Conservation (phyloP, 2,797 vertebrate genomes). For the Myotis myotis region DNA sequence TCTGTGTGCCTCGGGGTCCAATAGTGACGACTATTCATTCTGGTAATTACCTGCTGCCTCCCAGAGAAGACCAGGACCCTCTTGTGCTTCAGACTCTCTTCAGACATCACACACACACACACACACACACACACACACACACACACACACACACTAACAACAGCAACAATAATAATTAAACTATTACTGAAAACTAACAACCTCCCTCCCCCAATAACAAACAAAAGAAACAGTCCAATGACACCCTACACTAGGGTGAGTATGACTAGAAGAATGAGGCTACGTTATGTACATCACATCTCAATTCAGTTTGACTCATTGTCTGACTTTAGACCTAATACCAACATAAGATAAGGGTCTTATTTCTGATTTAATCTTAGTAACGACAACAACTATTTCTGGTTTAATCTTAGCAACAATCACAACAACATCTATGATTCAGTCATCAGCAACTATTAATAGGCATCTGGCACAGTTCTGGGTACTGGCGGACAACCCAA, state of each 20-base stretch:
- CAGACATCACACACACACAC: not conserved
- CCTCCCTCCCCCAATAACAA: not conserved
- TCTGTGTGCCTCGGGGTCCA: not conserved
- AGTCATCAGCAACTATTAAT: not conserved
- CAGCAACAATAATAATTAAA: not conserved
- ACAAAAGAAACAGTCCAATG: not conserved
- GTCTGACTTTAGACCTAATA: not conserved
- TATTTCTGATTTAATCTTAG: not conserved
- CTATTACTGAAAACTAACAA: not conserved
- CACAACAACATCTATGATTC: not conserved
- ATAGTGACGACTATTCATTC: not conserved
- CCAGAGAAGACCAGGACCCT: not conserved
- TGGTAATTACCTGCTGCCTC: constrained; percentile 27
- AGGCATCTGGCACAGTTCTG: not conserved
- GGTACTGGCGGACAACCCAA: not conserved
- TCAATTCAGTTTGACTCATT: not conserved
- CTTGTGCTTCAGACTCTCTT: not conserved
- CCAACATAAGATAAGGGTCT: not conserved
- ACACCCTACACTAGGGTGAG: not conserved
- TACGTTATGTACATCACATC: too few relatives aligned
- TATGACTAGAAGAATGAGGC: not conserved
- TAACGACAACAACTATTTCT: not conserved
- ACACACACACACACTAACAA: not conserved
- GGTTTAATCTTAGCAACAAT: not conserved
- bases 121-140: not conserved